Base-by-base conservation (phyloP, 2,888 invertebrate species). In the Anagyrus pseudococci region DNA sequence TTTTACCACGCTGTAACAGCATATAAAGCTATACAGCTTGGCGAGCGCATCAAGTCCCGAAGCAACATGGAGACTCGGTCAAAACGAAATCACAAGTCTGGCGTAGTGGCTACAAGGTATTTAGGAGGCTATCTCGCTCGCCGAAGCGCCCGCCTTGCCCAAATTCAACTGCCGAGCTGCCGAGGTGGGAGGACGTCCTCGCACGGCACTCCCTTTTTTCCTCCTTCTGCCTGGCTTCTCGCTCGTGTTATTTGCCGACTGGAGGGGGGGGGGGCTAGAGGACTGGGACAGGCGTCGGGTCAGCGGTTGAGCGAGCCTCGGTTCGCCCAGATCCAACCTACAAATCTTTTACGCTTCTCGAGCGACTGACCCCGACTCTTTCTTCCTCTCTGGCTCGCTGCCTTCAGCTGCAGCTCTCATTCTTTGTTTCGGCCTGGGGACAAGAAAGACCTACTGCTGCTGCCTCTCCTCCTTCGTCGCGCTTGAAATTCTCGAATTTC, bases 401-500 rank as follows among this genome's bases (percentile, higher is more conserved):
- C 19, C 17, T 7, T n/a, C n/a, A n/a, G n/a, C n/a, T n/a, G n/a
- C n/a, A n/a, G n/a, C n/a, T n/a, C n/a, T n/a, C n/a, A n/a, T n/a
- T n/a, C n/a, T n/a, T n/a, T n/a, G n/a, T n/a, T n/a, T n/a, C n/a
- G n/a, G n/a, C n/a, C n/a, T n/a, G n/a, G n/a, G n/a, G n/a, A n/a
- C n/a, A n/a, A n/a, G n/a, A n/a, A n/a, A n/a, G n/a, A n/a, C n/a
- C n/a, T n/a, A n/a, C n/a, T n/a, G n/a, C n/a, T n/a, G n/a, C n/a
- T n/a, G n/a, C n/a, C n/a, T n/a, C n/a, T n/a, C n/a, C n/a, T n/a
- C n/a, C n/a, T n/a, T n/a, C n/a, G n/a, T n/a, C 49, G 33, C 52
- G 37, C 52, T 52, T 37, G 33, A 37, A 52, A 40, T 52, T 52
- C 22, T 17, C 17, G 52, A 37, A 52, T 40, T 52, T 52, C 22